Evolutionary conservation across 2,113 vertebrate species (phyloP).

Genomic region (Podarcis cretensis): DNA sequence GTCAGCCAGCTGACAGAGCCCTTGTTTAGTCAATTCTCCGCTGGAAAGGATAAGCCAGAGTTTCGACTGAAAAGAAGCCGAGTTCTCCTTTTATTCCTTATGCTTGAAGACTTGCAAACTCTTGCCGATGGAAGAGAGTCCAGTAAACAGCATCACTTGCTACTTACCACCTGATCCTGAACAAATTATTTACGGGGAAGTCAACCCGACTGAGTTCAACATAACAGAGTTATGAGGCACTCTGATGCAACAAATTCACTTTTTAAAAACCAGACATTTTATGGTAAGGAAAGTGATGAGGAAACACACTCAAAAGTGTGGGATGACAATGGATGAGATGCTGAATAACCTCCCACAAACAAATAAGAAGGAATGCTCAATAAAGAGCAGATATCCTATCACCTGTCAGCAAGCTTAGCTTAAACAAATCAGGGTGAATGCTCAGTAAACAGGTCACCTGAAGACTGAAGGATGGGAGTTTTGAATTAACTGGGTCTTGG

Average conservation of each 20-base stretch:
- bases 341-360: no score
- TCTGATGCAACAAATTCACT: no score
- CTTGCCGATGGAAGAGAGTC: not conserved
- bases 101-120: not conserved
- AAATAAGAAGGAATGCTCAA: no score
- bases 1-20: conserved; percentile 36
- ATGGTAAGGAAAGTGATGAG: no score
- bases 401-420: no score
- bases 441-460: no score
- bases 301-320: no score
- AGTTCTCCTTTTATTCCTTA: not conserved
- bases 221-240: not conserved
- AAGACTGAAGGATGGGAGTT: not conserved
- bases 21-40: conserved; percentile 11
- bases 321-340: no score
- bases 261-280: no score
- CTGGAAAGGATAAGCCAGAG: fast-evolving
- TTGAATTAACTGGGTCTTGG: not conserved
- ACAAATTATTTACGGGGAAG: not conserved
- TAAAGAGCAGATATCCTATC: no score
- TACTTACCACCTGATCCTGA: not conserved
- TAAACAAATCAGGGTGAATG: no score
- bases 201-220: not conserved
- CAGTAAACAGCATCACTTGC: not conserved
- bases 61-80: fast-evolving